These are phyloP conservation scores for Falco novaeseelandiae DNA, from an alignment of 2,797 vertebrate genomes.

Conservation along the genomic window DNA sequence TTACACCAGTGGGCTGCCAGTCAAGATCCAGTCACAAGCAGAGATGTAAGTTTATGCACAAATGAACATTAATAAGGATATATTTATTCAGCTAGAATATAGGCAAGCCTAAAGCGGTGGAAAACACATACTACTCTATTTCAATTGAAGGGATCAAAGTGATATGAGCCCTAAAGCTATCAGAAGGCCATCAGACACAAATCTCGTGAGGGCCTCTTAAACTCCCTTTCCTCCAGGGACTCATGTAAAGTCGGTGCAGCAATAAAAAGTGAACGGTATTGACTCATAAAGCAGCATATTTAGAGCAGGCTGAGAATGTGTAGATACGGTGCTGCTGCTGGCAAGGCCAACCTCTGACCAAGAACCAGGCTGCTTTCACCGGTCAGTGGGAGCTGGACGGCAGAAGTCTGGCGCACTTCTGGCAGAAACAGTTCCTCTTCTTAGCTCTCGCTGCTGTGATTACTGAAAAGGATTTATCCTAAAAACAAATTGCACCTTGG, in stretches of 20 bases:
- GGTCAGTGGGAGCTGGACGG: not conserved
- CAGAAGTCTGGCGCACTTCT: not conserved
- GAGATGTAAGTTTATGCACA: not conserved
- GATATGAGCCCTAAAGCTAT: not conserved
- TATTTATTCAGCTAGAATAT: slow-evolving; percentile 4
- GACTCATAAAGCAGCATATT: not conserved
- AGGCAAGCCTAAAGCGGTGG: not conserved
- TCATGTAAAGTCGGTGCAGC: not conserved
- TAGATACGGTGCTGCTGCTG: not conserved
- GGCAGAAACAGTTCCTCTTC: not conserved
- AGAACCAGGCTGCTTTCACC: not conserved
- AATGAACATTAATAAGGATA: not conserved
- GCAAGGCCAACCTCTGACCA: not conserved
- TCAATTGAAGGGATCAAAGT: not conserved
- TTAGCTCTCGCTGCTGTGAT: not conserved
- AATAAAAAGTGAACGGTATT: not conserved
- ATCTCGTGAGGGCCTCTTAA: not conserved
- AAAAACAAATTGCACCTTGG: not conserved
- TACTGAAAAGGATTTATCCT: not conserved
- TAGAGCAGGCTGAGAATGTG: not conserved
- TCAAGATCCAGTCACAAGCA: not conserved
- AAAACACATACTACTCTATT: not conserved
- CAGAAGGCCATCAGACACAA: not conserved
- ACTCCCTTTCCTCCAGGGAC: not conserved
- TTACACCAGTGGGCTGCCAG: not conserved